Conservation (phyloP, 2,888 invertebrate species). For the Perizoma affinitatum region DNA sequence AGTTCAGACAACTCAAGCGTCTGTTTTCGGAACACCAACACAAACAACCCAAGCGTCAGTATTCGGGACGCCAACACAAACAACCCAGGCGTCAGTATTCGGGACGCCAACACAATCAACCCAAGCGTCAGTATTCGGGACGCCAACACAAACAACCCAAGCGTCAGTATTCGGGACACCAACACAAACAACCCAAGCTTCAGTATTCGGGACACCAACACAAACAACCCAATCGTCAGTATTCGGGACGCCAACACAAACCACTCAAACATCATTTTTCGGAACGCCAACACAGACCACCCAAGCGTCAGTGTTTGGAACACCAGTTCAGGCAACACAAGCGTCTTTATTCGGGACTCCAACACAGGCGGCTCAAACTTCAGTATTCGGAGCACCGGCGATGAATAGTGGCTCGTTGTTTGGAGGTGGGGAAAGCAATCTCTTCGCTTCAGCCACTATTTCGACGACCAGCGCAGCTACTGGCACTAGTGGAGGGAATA, state of each 20-base stretch:
- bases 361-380: conserved; percentile 42
- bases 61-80: conserved; percentile 39
- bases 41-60: conserved; percentile 39
- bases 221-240: conserved; percentile 39
- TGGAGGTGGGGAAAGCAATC: conserved; percentile 59
- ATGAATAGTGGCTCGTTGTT: conserved; percentile 61
- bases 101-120: conserved; percentile 43
- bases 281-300: conserved; percentile 39
- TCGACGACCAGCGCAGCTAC: conserved; percentile 69
- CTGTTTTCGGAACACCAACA: conserved; percentile 41
- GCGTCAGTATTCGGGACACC: conserved; percentile 47
- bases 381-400: conserved; percentile 54
- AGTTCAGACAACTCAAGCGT: conserved; percentile 41
- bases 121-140: conserved; percentile 47
- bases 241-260: conserved; percentile 43
- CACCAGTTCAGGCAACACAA: conserved; percentile 34
- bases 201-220: conserved; percentile 46
- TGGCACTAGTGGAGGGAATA: conserved; percentile 57
- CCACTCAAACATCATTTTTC: conserved; percentile 46
- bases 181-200: conserved; percentile 39
- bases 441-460: conserved; percentile 76
- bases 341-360: conserved; percentile 40
- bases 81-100: conserved; percentile 45
- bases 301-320: conserved; percentile 45
- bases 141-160: conserved; percentile 37